Evolutionary conservation across 2,888 invertebrate species (phyloP).

Genomic region (Drosophila flavopinicola): DNA sequence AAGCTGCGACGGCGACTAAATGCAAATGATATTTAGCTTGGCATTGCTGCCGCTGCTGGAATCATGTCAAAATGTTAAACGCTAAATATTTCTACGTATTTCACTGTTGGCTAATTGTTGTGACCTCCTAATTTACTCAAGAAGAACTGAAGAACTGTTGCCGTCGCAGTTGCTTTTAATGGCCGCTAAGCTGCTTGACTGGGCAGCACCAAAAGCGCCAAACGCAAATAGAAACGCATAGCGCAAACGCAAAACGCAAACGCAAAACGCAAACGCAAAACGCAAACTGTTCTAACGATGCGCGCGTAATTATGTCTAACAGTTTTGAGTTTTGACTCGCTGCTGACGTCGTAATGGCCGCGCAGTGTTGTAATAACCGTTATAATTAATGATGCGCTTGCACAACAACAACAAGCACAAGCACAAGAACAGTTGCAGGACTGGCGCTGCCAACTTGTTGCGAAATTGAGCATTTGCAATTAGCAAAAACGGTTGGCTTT

Average conservation of each 20-base stretch:
- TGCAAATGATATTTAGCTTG: conserved; percentile 48
- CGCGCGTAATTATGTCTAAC: conserved; percentile 69
- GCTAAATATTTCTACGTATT: conserved; percentile 72
- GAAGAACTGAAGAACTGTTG: conserved; percentile 66
- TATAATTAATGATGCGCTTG: conserved; percentile 70
- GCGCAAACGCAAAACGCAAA: conserved; percentile 7
- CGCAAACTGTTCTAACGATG: conserved; percentile 76
- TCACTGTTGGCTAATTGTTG: conserved; percentile 82
- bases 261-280: conserved; percentile 11
- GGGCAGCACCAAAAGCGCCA: conserved; percentile 27
- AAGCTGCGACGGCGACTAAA: conserved; percentile 67
- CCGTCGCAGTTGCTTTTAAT: conserved; percentile 40
- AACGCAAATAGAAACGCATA: background rate
- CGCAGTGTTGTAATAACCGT: conserved; percentile 72
- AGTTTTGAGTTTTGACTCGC: conserved; percentile 50
- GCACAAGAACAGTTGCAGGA: conserved; percentile 14
- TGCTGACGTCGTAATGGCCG: conserved; percentile 18
- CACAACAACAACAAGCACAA: conserved; percentile 30
- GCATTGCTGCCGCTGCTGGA: conserved; percentile 31
- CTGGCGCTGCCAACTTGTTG: conserved; percentile 26
- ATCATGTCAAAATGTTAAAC: conserved; percentile 77
- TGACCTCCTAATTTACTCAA: conserved; percentile 84
- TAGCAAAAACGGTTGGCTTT: too few relatives aligned
- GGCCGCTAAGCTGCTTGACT: conserved; percentile 58
- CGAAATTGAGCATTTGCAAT: conserved; percentile 10